Conservation (phyloP, 2,113 vertebrate genomes). For the Calypte anna region DNA sequence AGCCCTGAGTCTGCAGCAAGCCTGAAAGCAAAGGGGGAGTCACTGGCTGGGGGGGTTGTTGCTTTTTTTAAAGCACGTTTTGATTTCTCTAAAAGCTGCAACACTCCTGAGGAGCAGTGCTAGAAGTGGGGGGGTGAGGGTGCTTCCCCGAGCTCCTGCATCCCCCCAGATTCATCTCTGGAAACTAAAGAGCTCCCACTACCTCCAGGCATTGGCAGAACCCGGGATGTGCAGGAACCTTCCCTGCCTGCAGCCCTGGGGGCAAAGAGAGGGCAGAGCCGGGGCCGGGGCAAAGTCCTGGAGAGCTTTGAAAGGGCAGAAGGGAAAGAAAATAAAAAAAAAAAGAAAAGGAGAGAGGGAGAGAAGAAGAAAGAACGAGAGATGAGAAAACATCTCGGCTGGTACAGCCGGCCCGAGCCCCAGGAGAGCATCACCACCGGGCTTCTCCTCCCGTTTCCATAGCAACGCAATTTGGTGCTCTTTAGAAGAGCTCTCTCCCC, state of each 20-base stretch:
- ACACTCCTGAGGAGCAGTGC: accelerated
- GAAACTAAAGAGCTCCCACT: accelerated
- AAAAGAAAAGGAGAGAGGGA: not conserved
- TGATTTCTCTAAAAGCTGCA: not conserved
- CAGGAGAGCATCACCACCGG: slow-evolving; percentile 59
- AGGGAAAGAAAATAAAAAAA: not conserved
- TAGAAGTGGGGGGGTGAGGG: accelerated
- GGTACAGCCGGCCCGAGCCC: not conserved
- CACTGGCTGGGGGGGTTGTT: too few relatives aligned
- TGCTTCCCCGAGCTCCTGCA: accelerated
- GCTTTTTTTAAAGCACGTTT: not conserved
- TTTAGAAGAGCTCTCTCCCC: not conserved
- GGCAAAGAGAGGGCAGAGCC: not conserved
- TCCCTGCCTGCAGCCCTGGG: not conserved
- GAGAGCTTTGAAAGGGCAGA: not conserved
- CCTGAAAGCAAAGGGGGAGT: not conserved
- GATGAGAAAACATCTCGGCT: not conserved
- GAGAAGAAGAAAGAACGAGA: not conserved
- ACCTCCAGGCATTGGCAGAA: not conserved
- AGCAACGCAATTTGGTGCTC: slow-evolving; percentile 51
- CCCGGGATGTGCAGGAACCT: accelerated
- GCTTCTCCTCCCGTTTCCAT: slow-evolving; percentile 60
- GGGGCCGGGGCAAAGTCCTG: not conserved
- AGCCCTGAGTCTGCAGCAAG: not conserved
- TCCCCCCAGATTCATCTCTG: not conserved